A percentile compares a stretch with the other conserved stretches of the same genome.
These are phyloP conservation scores for Rhamnusium bicolor DNA, from an alignment of 2,888 invertebrate genomes.

Conservation along the genomic window DNA sequence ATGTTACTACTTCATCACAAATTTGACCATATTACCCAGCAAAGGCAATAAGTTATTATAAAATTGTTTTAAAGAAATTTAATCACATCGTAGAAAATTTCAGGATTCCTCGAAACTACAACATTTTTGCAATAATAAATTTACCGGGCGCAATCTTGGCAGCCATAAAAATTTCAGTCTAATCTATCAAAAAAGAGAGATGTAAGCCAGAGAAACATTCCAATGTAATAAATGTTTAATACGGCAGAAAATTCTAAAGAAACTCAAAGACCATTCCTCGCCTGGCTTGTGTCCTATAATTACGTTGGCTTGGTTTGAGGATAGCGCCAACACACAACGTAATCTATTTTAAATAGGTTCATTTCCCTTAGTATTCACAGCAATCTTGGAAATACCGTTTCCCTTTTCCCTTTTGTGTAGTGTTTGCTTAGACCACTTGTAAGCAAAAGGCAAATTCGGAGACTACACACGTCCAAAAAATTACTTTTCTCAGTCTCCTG, in stretches of 20 bases:
- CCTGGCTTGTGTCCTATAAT: background rate
- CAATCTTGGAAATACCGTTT: background rate
- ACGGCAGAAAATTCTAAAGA: slow-evolving; percentile 7
- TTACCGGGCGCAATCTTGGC: background rate
- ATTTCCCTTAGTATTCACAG: slow-evolving; percentile 21
- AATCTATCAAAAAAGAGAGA: background rate
- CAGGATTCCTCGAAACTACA: background rate
- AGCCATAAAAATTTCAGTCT: background rate
- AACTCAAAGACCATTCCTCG: background rate
- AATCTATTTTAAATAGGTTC: slow-evolving; percentile 26
- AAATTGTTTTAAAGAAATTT: background rate
- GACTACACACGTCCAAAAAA: background rate
- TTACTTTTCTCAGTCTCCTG: background rate
- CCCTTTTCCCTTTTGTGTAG: background rate
- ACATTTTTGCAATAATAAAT: background rate
- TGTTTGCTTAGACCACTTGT: background rate
- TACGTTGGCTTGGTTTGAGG: background rate
- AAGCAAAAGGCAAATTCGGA: background rate
- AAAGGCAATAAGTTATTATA: too few relatives aligned
- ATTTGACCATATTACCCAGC: too few relatives aligned
- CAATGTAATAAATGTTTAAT: background rate
- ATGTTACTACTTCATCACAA: too few relatives aligned
- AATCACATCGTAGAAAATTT: background rate
- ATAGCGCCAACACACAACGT: slow-evolving; percentile 1
- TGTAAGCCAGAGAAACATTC: background rate